Conservation (phyloP, 2,113 vertebrate genomes). For the Tursiops truncatus region DNA sequence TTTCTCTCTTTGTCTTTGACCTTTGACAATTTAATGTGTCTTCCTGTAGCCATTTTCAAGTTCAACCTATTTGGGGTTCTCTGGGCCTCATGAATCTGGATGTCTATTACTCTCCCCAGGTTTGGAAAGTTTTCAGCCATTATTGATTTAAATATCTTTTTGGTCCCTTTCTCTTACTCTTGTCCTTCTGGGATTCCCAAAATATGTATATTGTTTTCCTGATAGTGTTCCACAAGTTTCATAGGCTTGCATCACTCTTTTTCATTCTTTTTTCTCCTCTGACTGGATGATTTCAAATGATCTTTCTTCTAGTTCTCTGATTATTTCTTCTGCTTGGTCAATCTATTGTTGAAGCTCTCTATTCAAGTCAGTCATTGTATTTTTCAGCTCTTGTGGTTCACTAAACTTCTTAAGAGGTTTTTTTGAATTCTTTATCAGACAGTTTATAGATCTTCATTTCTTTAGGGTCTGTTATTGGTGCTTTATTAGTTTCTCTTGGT, state of each 20-base stretch:
- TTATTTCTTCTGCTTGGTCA: neutral
- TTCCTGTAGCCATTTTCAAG: neutral
- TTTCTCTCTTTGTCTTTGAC: neutral
- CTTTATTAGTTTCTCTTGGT: neutral
- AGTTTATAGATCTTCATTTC: neutral
- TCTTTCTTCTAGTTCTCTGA: neutral
- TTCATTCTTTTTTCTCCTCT: neutral
- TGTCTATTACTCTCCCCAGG: neutral
- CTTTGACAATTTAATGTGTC: neutral
- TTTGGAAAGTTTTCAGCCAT: neutral
- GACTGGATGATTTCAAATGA: neutral
- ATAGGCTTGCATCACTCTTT: neutral
- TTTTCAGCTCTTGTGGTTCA: neutral
- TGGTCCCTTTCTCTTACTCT: neutral
- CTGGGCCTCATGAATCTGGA: neutral
- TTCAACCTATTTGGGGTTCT: neutral
- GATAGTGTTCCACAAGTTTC: neutral
- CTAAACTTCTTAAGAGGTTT: neutral
- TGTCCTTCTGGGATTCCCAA: neutral
- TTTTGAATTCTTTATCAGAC: neutral
- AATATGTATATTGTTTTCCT: neutral
- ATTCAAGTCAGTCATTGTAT: neutral
- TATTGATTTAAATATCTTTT: neutral
- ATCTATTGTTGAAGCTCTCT: neutral
- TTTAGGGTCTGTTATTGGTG: neutral